These are phyloP conservation scores for Autographa pulchrina DNA, from an alignment of 2,888 invertebrate genomes.

Conservation along the genomic window DNA sequence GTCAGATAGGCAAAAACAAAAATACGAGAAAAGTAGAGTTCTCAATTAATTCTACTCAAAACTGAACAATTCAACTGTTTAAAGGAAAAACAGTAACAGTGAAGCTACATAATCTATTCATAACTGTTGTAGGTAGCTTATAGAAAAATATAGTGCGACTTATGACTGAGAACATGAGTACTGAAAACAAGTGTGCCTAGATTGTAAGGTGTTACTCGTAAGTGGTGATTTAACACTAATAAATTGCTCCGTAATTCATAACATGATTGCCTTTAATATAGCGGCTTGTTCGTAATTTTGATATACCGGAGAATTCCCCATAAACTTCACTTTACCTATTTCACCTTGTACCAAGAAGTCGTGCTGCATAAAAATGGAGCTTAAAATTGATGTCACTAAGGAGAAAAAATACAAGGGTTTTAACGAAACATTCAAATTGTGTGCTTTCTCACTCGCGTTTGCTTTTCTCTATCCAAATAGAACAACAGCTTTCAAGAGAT, in stretches of 20 bases:
- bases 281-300: conserved; percentile 24
- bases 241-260: conserved; percentile 62
- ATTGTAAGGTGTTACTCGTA: conserved; percentile 52
- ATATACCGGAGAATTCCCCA: conserved; percentile 19
- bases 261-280: conserved; percentile 53
- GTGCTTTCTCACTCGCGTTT: conserved; percentile 73
- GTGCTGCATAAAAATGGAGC: conserved; percentile 45
- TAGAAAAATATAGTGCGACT: conserved; percentile 16
- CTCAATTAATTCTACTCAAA: too few relatives aligned
- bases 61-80: too few relatives aligned
- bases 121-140: conserved; percentile 4
- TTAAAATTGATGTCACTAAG: conserved; percentile 31
- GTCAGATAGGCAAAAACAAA: too few relatives aligned
- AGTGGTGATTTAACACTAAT: conserved; percentile 52
- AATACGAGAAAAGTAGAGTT: too few relatives aligned
- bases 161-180: conserved; percentile 21
- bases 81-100: background rate
- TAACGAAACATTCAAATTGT: conserved; percentile 72
- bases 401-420: conserved; percentile 71
- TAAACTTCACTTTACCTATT: conserved; percentile 30
- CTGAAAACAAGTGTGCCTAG: conserved; percentile 40
- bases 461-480: conserved; percentile 76
- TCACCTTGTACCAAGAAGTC: conserved; percentile 10
- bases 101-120: background rate
- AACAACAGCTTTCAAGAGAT: conserved; percentile 61